Evolutionary conservation across 2,113 vertebrate species (phyloP).

Genomic region (Dryoscopus gambensis): DNA sequence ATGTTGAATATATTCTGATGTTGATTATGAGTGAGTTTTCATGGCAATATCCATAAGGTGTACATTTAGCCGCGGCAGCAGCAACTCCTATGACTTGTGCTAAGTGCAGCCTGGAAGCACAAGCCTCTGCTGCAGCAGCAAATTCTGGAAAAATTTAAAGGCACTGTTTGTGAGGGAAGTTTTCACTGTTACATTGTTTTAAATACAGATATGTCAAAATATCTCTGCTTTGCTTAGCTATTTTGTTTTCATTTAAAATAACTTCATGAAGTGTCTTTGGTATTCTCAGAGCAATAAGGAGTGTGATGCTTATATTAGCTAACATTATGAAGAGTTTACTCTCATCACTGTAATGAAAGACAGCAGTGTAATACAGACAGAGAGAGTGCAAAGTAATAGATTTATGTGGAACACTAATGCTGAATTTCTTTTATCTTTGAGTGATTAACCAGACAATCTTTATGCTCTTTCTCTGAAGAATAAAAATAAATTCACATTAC

Average conservation of each 20-base stretch:
- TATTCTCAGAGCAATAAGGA: constrained; percentile 26
- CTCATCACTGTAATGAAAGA: constrained; percentile 21
- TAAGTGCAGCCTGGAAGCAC: neutral
- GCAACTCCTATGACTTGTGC: neutral
- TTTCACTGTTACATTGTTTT: neutral
- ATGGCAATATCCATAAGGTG: neutral
- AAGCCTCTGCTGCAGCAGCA: neutral
- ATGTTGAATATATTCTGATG: neutral
- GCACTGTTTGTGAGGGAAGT: neutral
- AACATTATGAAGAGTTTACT: constrained; percentile 17
- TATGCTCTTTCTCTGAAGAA: neutral
- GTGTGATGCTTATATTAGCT: neutral
- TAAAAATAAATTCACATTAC: constrained; percentile 15
- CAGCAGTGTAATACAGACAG: neutral
- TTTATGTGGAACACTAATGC: constrained; percentile 14
- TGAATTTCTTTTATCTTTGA: constrained; percentile 49
- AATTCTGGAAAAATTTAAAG: constrained; percentile 7
- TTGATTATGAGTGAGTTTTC: neutral
- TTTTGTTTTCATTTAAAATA: constrained; percentile 49
- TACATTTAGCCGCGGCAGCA: neutral
- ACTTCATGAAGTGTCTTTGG: constrained; percentile 4
- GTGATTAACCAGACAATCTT: constrained; percentile 22
- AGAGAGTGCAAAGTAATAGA: constrained; percentile 7
- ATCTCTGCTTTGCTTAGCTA: neutral
- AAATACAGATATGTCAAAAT: constrained; percentile 29